Base-by-base conservation (phyloP, 2,888 invertebrate genomes). In the Caenorhabditis virilis region DNA sequence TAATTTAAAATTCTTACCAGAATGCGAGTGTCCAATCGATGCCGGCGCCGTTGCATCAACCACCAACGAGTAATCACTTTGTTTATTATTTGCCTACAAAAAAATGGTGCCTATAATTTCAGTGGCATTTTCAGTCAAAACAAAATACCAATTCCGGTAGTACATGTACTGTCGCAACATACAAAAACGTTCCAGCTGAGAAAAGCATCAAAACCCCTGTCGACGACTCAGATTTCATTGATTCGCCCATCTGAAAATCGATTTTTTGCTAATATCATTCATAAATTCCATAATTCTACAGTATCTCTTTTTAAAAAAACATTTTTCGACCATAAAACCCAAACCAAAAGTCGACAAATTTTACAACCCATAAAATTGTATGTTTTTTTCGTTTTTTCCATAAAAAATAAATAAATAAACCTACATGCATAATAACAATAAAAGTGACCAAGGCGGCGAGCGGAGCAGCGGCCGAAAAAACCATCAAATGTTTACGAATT, bases 201-300 rank as follows among this genome's bases (percentile, higher is more conserved):
- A 98, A 98, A 33, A 98, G 85, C 95, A 99, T 95, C 0, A 97
- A 94, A 60, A 97, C 89, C 85, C 92, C 97, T 25, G 97, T 97
- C 1, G 92, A 93, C 83, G 94, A 93, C 46, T 59, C 64, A 11
- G 59, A 65, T 18, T 59, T 26, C 48, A 59, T 52, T 15, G 56
- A 59, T 36, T 65, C 59, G 13, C 59, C 59, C 64, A 59, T 56
- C 59, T 59, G 27, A 22, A 53, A 45, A 27, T 39, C 15, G n/a
- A 36, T 39, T 39, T 39, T 6, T 42, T 15, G 13, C 25, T 6
- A 20, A 39, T 9, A 9, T 20, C 4, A 39, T 13, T 9, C 6
- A 6, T 30, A 9, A 13, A 30, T n/a, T 30, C 30, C 30, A 9
- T 9, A 30, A 30, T 30, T 30, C 6, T 22, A 9, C 27, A n/a